Percentiles rank a stretch among this genome's conserved stretches.
These are phyloP conservation scores for Linurgus olivaceus DNA, from an alignment of 2,797 vertebrate genomes.

Conservation along the genomic window DNA sequence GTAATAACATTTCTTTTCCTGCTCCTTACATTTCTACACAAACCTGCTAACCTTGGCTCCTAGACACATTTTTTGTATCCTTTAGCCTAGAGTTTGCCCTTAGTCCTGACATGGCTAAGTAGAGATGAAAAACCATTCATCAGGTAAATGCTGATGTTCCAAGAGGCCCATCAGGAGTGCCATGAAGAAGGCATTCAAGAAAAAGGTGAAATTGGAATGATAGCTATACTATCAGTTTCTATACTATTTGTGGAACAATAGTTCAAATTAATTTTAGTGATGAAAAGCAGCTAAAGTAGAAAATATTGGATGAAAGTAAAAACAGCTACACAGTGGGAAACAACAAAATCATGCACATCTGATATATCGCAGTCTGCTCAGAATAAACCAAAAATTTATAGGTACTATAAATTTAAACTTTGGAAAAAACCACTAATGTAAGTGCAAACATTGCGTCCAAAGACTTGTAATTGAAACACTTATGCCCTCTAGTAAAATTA, in stretches of 20 bases:
- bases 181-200: not conserved
- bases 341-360: not conserved
- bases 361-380: not conserved
- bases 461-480: not conserved
- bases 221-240: not conserved
- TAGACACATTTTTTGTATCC: not conserved
- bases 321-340: not conserved
- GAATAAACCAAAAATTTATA: not conserved
- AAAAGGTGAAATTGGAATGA: not conserved
- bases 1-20: not conserved
- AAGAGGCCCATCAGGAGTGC: not conserved
- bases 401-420: not conserved
- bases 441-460: not conserved
- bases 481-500: fast-evolving
- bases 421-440: fast-evolving
- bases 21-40: not conserved
- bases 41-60: not conserved
- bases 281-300: not conserved
- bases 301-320: not conserved
- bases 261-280: not conserved
- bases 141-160: not conserved
- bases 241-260: not conserved
- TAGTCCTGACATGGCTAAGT: not conserved
- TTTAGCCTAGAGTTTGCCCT: not conserved
- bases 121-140: not conserved